Percentiles rank a stretch among this genome's conserved stretches.
These are phyloP conservation scores for Nymphalis polychloros DNA, from an alignment of 2,888 invertebrate genomes.

Conservation along the genomic window DNA sequence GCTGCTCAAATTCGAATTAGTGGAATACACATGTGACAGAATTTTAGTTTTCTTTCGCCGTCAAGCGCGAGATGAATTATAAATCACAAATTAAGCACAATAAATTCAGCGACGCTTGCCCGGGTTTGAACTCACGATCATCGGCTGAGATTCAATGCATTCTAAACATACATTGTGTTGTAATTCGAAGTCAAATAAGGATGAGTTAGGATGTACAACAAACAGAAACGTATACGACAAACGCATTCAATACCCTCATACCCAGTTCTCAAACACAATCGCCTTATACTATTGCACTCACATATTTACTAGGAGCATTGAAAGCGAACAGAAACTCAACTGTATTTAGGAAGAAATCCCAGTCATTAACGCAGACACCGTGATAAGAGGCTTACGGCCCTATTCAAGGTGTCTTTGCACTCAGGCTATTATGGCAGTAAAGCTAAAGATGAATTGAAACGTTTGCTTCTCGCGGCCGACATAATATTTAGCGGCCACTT, in stretches of 20 bases:
- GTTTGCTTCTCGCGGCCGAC: background rate
- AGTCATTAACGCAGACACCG: conserved; percentile 6
- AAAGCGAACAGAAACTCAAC: conserved; percentile 7
- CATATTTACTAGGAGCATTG: background rate
- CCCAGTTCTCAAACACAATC: conserved; percentile 3
- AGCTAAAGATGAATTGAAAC: conserved; percentile 1
- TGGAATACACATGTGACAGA: no score
- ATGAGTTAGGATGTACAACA: no score
- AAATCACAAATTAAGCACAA: no score
- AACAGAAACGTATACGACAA: background rate
- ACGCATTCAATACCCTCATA: background rate
- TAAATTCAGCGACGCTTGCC: no score
- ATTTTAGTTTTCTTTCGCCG: no score
- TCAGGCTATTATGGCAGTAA: background rate
- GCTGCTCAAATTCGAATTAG: no score
- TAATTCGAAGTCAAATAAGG: no score
- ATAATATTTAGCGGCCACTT: background rate
- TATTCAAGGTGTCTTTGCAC: conserved; percentile 8
- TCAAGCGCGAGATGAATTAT: no score
- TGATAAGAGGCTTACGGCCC: conserved; percentile 17
- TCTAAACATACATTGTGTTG: no score
- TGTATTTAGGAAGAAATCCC: conserved; percentile 12
- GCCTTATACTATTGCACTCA: background rate
- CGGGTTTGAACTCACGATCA: no score
- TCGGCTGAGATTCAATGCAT: no score